Conservation (phyloP, 1,140 invertebrate species). For the Brachystomella parvula region DNA sequence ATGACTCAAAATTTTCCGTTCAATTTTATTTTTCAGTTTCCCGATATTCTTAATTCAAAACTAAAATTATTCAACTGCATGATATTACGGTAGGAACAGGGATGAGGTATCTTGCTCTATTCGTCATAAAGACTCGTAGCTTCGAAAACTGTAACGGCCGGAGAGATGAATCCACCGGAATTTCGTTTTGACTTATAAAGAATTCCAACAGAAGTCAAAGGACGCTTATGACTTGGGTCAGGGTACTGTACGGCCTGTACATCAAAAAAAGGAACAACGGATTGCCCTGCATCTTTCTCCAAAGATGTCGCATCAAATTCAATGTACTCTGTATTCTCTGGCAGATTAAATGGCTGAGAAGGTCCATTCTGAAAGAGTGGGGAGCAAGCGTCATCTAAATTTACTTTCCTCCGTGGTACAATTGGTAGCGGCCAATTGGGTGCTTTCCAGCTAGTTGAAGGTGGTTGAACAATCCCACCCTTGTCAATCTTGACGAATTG, state of each 20-base stretch:
- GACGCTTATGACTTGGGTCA: background rate
- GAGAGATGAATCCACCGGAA: background rate
- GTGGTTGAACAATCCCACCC: background rate
- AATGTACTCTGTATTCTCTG: background rate
- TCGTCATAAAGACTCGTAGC: too few relatives aligned
- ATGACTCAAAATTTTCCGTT: too few relatives aligned
- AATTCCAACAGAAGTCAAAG: background rate
- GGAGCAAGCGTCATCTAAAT: background rate
- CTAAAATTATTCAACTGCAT: too few relatives aligned
- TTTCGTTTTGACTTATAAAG: background rate
- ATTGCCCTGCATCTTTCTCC: background rate
- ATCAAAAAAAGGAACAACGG: conserved; percentile 1
- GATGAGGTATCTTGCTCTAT: too few relatives aligned
- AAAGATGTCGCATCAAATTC: conserved; percentile 1
- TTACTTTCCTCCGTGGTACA: background rate
- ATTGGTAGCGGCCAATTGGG: background rate
- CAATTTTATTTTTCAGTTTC: too few relatives aligned
- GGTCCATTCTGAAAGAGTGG: background rate
- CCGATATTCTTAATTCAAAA: too few relatives aligned
- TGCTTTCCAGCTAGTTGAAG: background rate
- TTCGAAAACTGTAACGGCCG: background rate
- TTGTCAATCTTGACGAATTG: background rate
- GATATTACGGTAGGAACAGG: too few relatives aligned
- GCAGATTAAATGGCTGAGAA: background rate
- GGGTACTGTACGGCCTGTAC: background rate